Percentiles rank a stretch among this genome's conserved stretches.
Evolutionary conservation across 2,113 vertebrate species (phyloP).

Genomic region (Bos indicus): DNA sequence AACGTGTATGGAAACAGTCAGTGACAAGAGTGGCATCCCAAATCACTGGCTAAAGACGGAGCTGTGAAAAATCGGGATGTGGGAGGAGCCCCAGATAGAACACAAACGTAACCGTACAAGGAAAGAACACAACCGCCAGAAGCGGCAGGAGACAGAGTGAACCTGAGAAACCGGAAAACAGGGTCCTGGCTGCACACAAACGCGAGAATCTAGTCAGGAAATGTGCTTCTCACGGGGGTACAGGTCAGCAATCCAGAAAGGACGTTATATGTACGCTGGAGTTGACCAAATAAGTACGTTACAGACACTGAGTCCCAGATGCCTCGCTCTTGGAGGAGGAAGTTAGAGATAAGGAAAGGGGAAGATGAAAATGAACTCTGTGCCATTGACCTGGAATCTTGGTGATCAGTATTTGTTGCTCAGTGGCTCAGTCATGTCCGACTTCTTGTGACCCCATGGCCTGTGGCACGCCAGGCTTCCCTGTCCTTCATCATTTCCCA

Average conservation of each 20-base stretch:
- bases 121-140: fast-evolving
- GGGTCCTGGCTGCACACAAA: not conserved
- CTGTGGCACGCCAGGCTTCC: not conserved
- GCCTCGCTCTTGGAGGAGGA: too few relatives aligned
- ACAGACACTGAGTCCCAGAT: not conserved
- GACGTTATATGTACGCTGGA: not conserved
- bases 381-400: not conserved
- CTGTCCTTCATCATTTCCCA: not conserved
- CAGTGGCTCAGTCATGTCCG: not conserved
- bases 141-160: too few relatives aligned
- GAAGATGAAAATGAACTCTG: not conserved
- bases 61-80: not conserved
- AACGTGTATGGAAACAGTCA: not conserved
- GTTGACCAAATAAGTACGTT: not conserved
- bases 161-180: not conserved
- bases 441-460: not conserved
- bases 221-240: not conserved
- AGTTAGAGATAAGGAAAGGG: not conserved
- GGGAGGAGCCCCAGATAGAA: not conserved
- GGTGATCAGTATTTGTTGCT: not conserved
- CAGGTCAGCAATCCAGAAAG: not conserved
- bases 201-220: fast-evolving
- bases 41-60: not conserved
- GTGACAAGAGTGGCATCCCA: not conserved
- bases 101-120: not conserved